Percentiles rank a stretch among this genome's conserved stretches.
phyloP scores from a whole-genome alignment of 2,888 invertebrate genomes.

The Entomobrya multifasciata region DNA sequence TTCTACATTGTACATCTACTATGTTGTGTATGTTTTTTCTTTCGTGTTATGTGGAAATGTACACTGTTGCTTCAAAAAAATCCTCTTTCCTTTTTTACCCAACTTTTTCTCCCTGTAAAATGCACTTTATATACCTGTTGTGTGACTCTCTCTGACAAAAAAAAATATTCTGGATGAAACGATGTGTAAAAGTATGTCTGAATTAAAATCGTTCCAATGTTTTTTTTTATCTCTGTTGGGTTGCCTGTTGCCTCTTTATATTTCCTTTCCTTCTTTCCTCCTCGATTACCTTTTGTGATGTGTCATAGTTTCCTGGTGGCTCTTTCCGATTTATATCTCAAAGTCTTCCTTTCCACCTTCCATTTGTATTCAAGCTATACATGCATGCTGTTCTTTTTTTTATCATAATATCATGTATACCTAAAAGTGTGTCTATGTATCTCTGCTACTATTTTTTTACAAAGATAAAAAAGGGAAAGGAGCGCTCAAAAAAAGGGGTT shows the following conservation, averaged over 20 bases:
- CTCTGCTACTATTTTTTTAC: neutral
- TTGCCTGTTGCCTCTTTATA: neutral
- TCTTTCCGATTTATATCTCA: slow-evolving; percentile 45
- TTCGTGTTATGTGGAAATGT: neutral
- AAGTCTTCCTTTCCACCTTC: slow-evolving; percentile 5
- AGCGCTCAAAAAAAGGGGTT: neutral
- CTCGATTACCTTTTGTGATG: slow-evolving; percentile 44
- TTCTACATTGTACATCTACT: too few species aligned
- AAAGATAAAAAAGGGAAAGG: slow-evolving; percentile 9
- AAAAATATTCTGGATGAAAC: too few species aligned
- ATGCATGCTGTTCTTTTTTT: neutral
- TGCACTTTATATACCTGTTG: too few species aligned
- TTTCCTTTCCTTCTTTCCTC: slow-evolving; percentile 38
- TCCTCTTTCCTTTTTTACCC: neutral
- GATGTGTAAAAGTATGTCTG: neutral
- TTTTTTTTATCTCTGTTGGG: neutral
- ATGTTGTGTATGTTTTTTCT: neutral
- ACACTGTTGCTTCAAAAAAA: too few species aligned
- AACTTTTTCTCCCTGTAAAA: neutral
- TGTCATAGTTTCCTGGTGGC: slow-evolving; percentile 59
- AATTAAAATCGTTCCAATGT: neutral
- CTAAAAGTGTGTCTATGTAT: neutral
- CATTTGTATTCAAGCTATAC: neutral
- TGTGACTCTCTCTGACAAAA: too few species aligned
- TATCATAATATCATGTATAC: neutral